phyloP scores from a whole-genome alignment of 2,888 invertebrate species.

The Cantharis rufa region DNA sequence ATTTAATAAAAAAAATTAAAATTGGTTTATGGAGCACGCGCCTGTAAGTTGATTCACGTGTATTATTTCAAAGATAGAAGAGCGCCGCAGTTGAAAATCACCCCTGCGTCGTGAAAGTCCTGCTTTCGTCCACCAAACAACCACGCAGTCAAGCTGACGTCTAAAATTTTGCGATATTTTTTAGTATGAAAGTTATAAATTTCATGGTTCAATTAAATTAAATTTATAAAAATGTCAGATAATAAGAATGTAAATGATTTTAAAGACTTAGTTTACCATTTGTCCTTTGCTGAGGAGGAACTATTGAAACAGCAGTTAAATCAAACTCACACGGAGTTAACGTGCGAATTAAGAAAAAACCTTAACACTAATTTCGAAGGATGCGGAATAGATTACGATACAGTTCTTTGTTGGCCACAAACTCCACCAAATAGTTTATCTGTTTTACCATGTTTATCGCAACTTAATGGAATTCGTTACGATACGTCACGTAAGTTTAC shows the following conservation, averaged over 20 bases:
- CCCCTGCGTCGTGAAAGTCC: background rate
- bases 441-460: slow-evolving; percentile 74
- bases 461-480: slow-evolving; percentile 75
- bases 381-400: slow-evolving; percentile 57
- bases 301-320: slow-evolving; percentile 25
- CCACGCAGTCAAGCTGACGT: background rate
- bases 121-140: background rate
- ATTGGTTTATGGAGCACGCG: background rate
- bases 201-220: background rate
- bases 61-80: background rate
- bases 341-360: slow-evolving; percentile 35
- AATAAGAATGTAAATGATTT: background rate
- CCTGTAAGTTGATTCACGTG: background rate
- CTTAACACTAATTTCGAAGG: slow-evolving; percentile 24
- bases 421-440: slow-evolving; percentile 71
- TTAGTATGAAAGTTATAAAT: background rate
- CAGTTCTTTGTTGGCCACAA: slow-evolving; percentile 79
- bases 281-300: slow-evolving; percentile 1
- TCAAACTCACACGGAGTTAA: slow-evolving; percentile 33
- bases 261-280: background rate
- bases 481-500: slow-evolving; percentile 76
- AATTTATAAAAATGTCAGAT: background rate
- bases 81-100: background rate
- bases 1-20: background rate
- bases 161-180: background rate